Percentiles rank a stretch among this genome's conserved stretches.
Evolutionary conservation across 2,113 vertebrate species (phyloP).

Genomic region (Dromiciops gliroides): DNA sequence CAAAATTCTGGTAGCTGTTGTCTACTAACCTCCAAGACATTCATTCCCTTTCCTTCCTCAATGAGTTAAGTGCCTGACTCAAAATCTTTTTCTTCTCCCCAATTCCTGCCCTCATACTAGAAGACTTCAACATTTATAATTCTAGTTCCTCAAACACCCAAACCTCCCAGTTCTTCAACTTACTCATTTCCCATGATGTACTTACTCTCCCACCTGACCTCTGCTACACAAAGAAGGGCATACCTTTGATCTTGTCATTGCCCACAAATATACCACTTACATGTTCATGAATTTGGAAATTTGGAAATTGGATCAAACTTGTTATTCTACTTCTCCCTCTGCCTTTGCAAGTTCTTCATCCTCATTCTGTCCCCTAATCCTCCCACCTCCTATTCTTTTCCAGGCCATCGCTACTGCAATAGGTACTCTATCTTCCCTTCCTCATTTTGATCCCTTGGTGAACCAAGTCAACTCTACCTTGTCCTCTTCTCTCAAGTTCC

Average conservation of each 20-base stretch:
- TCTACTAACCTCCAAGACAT: not conserved
- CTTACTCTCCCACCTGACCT: not conserved
- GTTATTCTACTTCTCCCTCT: not conserved
- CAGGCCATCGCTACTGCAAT: not conserved
- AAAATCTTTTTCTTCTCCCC: not conserved
- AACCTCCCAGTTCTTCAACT: not conserved
- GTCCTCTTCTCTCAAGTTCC: not conserved
- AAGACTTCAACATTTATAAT: not conserved
- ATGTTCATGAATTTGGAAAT: not conserved
- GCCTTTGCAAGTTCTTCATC: not conserved
- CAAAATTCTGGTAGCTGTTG: not conserved
- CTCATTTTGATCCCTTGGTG: too few species aligned
- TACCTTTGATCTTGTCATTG: not conserved
- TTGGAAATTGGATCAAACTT: not conserved
- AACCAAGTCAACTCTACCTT: not conserved
- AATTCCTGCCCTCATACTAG: not conserved
- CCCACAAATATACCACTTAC: not conserved
- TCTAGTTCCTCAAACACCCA: not conserved
- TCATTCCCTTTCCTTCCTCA: not conserved
- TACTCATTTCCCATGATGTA: not conserved
- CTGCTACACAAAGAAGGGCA: not conserved
- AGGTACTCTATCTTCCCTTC: not conserved
- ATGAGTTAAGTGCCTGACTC: not conserved
- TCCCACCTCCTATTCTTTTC: not conserved
- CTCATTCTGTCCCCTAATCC: not conserved